phyloP scores from a whole-genome alignment of 1,140 invertebrate genomes.

The Tribolium madens region DNA sequence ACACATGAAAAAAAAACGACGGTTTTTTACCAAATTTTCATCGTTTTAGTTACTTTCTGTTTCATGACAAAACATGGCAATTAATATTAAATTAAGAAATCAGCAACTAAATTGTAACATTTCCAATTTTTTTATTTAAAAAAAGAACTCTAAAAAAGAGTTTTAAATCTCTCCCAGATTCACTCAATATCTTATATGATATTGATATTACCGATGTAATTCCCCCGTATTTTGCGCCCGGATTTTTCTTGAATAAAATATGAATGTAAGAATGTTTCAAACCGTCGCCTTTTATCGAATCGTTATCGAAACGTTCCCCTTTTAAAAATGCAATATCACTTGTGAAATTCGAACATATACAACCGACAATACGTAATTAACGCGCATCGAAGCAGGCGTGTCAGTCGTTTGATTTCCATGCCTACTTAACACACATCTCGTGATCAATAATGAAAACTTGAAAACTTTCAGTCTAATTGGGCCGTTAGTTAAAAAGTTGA shows the following conservation, averaged over 20 bases:
- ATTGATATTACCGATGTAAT: conserved; percentile 1
- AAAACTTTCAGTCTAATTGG: conserved; percentile 22
- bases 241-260: conserved; percentile 22
- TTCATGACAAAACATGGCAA: no score
- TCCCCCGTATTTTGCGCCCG: background rate
- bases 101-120: no score
- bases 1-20: no score
- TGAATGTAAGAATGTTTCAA: background rate
- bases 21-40: no score
- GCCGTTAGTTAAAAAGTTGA: conserved; percentile 20
- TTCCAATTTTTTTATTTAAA: no score
- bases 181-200: background rate
- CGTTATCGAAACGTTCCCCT: background rate
- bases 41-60: no score
- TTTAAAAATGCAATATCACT: background rate
- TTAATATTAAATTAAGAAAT: no score
- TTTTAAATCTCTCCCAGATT: no score
- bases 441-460: background rate
- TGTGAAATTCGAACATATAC: background rate
- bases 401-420: background rate
- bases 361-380: background rate
- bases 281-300: background rate
- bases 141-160: no score
- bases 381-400: conserved; percentile 2
- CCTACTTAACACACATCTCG: no score